Evolutionary conservation across 2,888 invertebrate species (phyloP), one percentile per base, ranked within the genome.

Genomic region (Chironomus riparius): DNA sequence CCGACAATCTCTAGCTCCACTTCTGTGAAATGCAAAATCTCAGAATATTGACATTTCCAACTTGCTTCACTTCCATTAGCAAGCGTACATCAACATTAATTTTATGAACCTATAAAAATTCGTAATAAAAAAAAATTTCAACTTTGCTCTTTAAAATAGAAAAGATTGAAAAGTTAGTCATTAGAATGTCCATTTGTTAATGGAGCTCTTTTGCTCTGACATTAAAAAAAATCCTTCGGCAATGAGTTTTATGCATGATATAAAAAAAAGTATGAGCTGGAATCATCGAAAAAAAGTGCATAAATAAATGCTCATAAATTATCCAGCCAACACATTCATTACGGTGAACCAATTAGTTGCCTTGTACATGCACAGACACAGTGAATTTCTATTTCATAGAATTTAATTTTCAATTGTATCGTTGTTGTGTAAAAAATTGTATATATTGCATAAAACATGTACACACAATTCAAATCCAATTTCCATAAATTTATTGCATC

Each of bases 401-500:
- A 24, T 24, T 13, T 24, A 65, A 21, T 65, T 21, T 24, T 7
- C 21, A 13, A 13, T 65, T 65, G 18, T 65, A 10, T 18, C 18
- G 15, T 62, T 18, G 13, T 18, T 62, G 2, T 47, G 22, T 70
- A 50, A 71, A 71, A 71, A 71, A 65, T 21, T 12, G 4, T 56
- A 65, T 21, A 7, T 5, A 21, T 18, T 21, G 62, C 38, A 38
- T 38, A 38, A 38, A 38, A 38, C 38, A 38, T 38, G 38, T 22
- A 62, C 22, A 18, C 48, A 70, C 48, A 70, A 70, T 70, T 70
- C 70, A 70, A 48, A 70, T 56, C 22, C 71, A 71, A 71, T 71
- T 71, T 56, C 56, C 71, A 71, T 71, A 71, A 71, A 71, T 71
- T 70, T 70, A 71, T 47, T 70, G 70, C 71, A 50, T 48, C 22